phyloP scores from a whole-genome alignment of 2,797 vertebrate species.

The Enteromius mattozi region DNA sequence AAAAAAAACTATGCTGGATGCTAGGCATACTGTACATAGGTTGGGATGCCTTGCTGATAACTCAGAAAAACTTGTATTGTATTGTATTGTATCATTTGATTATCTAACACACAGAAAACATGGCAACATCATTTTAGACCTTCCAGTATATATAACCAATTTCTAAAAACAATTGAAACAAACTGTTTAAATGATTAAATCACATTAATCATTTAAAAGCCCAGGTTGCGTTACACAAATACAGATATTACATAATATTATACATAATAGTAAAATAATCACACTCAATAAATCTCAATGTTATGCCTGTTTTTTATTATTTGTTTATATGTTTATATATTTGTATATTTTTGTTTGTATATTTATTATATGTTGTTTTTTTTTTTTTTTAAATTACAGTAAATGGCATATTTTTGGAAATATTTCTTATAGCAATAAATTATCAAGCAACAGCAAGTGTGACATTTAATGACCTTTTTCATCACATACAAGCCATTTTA shows the following conservation, averaged over 20 bases:
- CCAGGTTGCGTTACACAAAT: not conserved
- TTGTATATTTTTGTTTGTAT: too few species aligned
- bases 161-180: not conserved
- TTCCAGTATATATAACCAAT: not conserved
- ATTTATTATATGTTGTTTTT: not conserved
- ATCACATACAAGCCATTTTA: not conserved
- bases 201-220: not conserved
- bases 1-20: not conserved
- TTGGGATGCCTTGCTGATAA: not conserved
- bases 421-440: not conserved
- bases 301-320: not conserved
- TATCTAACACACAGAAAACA: not conserved
- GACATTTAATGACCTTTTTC: not conserved
- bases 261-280: not conserved
- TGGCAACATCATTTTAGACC: not conserved
- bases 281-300: not conserved
- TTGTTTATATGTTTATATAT: not conserved
- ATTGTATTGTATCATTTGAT: not conserved
- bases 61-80: too few species aligned
- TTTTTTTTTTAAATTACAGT: not conserved
- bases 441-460: not conserved
- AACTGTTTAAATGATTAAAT: not conserved
- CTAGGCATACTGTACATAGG: not conserved
- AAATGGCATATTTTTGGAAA: not conserved
- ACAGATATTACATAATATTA: not conserved